These are phyloP conservation scores for Lipotes vexillifer DNA, from an alignment of 2,113 vertebrate genomes.

Conservation along the genomic window DNA sequence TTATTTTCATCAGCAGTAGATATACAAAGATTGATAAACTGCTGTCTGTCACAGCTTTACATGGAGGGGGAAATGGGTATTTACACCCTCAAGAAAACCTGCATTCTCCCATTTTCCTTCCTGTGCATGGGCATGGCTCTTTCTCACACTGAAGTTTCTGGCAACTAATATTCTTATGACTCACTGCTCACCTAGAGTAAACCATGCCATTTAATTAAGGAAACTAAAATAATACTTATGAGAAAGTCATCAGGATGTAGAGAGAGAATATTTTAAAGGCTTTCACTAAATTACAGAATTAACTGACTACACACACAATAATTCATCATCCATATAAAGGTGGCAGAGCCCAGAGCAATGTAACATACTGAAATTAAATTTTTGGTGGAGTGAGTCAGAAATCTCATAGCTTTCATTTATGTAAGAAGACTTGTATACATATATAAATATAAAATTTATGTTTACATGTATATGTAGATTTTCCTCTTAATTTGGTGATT, in stretches of 20 bases:
- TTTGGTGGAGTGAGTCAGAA: neutral
- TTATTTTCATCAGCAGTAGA: neutral
- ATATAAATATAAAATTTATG: neutral
- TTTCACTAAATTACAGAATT: neutral
- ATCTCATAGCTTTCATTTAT: neutral
- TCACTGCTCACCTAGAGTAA: neutral
- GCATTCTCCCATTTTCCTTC: neutral
- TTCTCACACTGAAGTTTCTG: neutral
- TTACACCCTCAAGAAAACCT: neutral
- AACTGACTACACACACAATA: neutral
- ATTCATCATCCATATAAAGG: neutral
- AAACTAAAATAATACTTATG: neutral
- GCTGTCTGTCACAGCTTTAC: neutral
- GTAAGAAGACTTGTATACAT: neutral
- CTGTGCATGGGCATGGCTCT: neutral
- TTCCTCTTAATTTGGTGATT: neutral
- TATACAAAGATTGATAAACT: neutral
- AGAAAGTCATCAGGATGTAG: neutral
- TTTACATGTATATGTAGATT: neutral
- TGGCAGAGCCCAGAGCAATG: neutral
- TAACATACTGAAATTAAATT: neutral
- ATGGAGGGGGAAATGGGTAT: neutral
- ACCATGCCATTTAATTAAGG: constrained; percentile 35
- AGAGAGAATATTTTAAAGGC: neutral
- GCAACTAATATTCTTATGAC: neutral